A percentile compares a stretch with the other conserved stretches of the same genome.
phyloP scores from a whole-genome alignment of 2,888 invertebrate genomes.

The Drosophila ochracea region DNA sequence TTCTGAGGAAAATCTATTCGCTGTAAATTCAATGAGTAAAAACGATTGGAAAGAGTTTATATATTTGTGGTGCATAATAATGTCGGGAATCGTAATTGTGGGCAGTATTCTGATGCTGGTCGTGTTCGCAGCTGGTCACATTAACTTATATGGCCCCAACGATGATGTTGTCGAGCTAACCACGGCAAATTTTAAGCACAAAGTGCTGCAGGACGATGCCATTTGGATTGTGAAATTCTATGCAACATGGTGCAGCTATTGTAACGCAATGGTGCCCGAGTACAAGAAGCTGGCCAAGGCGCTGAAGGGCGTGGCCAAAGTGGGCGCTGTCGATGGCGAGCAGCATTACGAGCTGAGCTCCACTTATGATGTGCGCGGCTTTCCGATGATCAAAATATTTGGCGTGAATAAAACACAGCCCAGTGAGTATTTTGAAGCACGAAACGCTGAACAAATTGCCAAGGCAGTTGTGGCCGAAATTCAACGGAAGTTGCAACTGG shows the following conservation, averaged over 20 bases:
- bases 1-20: background rate
- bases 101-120: background rate
- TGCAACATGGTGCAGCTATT: constrained; percentile 24
- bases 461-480: background rate
- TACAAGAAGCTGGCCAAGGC: constrained; percentile 21
- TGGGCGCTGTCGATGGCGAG: constrained; percentile 23
- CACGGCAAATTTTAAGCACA: background rate
- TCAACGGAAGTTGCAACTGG: background rate
- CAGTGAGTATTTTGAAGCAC: background rate
- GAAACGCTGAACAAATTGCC: constrained; percentile 1
- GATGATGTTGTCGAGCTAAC: constrained; percentile 20
- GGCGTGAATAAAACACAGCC: constrained; percentile 11
- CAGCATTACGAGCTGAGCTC: background rate
- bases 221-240: constrained; percentile 30
- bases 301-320: constrained; percentile 14
- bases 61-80: background rate
- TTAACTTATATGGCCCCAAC: background rate
- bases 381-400: constrained; percentile 21
- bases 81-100: background rate
- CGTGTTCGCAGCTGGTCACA: background rate
- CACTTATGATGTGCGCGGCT: background rate
- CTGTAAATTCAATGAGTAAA: background rate
- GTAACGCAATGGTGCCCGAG: constrained; percentile 10
- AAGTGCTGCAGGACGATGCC: constrained; percentile 20
- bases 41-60: background rate